A percentile compares a stretch with the other conserved stretches of the same genome.
Conservation (phyloP, 2,113 vertebrate species). For the Peucedramus taeniatus region DNA sequence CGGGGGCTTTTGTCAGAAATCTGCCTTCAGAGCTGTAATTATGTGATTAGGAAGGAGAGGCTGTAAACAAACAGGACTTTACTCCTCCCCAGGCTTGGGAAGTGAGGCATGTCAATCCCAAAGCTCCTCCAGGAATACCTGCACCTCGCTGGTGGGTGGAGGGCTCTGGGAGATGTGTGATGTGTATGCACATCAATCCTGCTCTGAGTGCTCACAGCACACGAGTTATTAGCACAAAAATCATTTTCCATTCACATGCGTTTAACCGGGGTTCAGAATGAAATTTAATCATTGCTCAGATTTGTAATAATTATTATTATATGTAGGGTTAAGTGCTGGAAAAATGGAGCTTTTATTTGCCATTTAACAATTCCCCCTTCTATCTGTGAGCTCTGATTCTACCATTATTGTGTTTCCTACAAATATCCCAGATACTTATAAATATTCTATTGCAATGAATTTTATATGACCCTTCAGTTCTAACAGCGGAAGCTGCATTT, state of each 20-base stretch:
- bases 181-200: background rate
- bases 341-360: slow-evolving; percentile 33
- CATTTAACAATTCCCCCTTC: slow-evolving; percentile 39
- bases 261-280: background rate
- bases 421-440: slow-evolving; percentile 66
- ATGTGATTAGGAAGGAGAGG: slow-evolving; percentile 65
- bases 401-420: slow-evolving; percentile 61
- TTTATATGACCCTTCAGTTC: slow-evolving; percentile 67
- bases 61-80: slow-evolving; percentile 62
- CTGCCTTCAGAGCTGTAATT: slow-evolving; percentile 63
- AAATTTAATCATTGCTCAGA: background rate
- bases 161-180: background rate
- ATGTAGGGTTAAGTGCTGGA: slow-evolving; percentile 36
- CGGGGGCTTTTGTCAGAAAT: slow-evolving; percentile 17
- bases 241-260: background rate
- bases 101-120: background rate
- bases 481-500: slow-evolving; percentile 51
- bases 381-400: slow-evolving; percentile 47
- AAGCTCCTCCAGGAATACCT: background rate
- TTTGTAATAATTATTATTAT: slow-evolving; percentile 30
- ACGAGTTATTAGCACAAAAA: background rate
- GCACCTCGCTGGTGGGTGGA: background rate
- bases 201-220: background rate
- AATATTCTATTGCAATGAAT: slow-evolving; percentile 68
- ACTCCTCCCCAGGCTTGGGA: background rate